A percentile compares a stretch with the other conserved stretches of the same genome.
These are phyloP conservation scores for Todiramphus saurophagus DNA, from an alignment of 2,113 vertebrate species.

Conservation along the genomic window DNA sequence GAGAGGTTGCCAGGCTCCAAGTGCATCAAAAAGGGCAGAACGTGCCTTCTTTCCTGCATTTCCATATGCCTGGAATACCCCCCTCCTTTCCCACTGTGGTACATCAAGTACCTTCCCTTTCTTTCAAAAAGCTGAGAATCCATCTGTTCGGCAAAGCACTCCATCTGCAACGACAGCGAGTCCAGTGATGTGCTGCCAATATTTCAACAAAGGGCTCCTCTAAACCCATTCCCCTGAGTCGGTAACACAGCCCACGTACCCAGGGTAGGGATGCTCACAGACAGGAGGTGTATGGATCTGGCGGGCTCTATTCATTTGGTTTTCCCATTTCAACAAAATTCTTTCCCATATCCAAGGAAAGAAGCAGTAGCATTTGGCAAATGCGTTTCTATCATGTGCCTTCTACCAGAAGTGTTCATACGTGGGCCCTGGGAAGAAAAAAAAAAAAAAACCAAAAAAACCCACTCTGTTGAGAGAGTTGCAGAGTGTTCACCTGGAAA, in stretches of 20 bases:
- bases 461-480: neutral
- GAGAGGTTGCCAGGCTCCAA: slow-evolving; percentile 5
- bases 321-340: slow-evolving; percentile 36
- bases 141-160: slow-evolving; percentile 46
- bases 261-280: neutral
- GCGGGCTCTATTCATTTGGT: neutral
- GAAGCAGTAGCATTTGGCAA: neutral
- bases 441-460: neutral
- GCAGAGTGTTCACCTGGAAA: neutral
- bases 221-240: neutral
- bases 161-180: slow-evolving; percentile 46
- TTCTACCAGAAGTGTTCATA: neutral
- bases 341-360: slow-evolving; percentile 12
- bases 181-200: slow-evolving; percentile 62
- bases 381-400: neutral
- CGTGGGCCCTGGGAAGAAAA: neutral
- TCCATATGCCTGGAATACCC: slow-evolving; percentile 38
- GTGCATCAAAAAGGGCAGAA: slow-evolving; percentile 17
- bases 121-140: slow-evolving; percentile 57
- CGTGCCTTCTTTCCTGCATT: slow-evolving; percentile 13
- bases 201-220: slow-evolving; percentile 52
- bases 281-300: neutral
- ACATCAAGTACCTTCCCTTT: slow-evolving; percentile 59
- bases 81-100: neutral
- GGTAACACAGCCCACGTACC: neutral